These are phyloP conservation scores for Limnodromus scolopaceus DNA, from an alignment of 2,797 vertebrate species.

Conservation along the genomic window DNA sequence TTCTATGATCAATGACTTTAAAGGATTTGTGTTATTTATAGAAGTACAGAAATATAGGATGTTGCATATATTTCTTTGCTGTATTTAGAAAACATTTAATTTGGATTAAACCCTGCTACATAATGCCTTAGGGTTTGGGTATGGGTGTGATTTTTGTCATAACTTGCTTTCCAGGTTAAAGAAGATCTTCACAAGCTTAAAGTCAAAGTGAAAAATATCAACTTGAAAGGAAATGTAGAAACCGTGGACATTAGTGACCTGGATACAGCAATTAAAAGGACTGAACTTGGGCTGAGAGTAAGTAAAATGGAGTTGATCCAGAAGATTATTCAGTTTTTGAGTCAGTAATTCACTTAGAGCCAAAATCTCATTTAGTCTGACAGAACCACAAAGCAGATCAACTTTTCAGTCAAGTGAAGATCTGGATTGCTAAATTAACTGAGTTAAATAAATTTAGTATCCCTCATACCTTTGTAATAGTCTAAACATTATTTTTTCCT, in stretches of 20 bases:
- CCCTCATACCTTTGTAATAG: not conserved
- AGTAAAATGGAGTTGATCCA: slow-evolving; percentile 28
- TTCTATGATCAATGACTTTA: accelerated
- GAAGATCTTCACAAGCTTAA: slow-evolving; percentile 81
- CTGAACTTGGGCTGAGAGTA: slow-evolving; percentile 77
- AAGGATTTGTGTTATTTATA: not conserved
- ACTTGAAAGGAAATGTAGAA: slow-evolving; percentile 8
- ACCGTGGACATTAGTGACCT: slow-evolving; percentile 73
- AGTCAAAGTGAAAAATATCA: slow-evolving; percentile 63
- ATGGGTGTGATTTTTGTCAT: not conserved
- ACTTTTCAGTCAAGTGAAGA: not conserved
- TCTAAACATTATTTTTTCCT: not conserved
- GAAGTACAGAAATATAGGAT: not conserved
- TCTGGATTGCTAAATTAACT: not conserved
- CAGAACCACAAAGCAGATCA: not conserved
- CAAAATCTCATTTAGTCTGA: not conserved
- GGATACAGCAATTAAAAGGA: slow-evolving; percentile 75
- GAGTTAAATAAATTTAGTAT: not conserved
- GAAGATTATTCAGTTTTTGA: accelerated
- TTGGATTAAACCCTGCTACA: not conserved
- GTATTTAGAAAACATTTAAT: not conserved
- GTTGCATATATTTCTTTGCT: accelerated
- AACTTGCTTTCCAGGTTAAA: slow-evolving; percentile 77
- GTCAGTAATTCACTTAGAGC: not conserved
- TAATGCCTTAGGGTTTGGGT: not conserved